These are phyloP conservation scores for Diglossa cyanea DNA, from an alignment of 2,797 vertebrate species.

Conservation along the genomic window DNA sequence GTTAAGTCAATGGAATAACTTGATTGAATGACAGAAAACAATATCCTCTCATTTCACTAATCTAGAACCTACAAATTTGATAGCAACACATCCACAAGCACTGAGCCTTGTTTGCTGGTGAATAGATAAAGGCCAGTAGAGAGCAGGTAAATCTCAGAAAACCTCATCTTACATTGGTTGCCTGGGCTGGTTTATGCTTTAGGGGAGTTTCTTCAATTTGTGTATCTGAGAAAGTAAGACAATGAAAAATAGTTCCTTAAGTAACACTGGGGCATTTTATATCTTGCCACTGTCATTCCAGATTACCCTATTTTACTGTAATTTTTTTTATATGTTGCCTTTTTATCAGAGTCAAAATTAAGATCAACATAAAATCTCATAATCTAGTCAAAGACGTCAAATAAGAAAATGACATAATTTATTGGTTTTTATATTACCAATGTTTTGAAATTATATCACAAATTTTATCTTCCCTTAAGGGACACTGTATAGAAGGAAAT, in stretches of 20 bases:
- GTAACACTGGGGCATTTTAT: background rate
- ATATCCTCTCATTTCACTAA: background rate
- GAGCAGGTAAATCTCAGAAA: background rate
- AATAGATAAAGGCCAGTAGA: background rate
- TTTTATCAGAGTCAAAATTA: background rate
- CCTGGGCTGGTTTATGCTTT: background rate
- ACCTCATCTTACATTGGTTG: background rate
- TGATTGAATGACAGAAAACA: background rate
- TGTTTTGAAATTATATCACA: background rate
- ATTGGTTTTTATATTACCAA: background rate
- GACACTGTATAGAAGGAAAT: background rate
- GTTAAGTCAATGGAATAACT: background rate
- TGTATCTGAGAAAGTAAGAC: background rate
- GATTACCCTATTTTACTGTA: background rate
- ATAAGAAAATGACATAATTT: background rate
- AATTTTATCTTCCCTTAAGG: background rate
- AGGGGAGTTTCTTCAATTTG: background rate
- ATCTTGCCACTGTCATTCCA: background rate
- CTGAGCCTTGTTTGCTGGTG: background rate
- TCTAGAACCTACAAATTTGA: background rate
- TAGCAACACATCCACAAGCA: background rate
- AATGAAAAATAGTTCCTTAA: background rate
- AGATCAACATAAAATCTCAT: background rate
- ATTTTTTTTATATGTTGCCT: background rate
- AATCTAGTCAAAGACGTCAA: background rate